These are phyloP conservation scores for Pseudochirops cupreus DNA, from an alignment of 2,797 vertebrate species.

Conservation along the genomic window DNA sequence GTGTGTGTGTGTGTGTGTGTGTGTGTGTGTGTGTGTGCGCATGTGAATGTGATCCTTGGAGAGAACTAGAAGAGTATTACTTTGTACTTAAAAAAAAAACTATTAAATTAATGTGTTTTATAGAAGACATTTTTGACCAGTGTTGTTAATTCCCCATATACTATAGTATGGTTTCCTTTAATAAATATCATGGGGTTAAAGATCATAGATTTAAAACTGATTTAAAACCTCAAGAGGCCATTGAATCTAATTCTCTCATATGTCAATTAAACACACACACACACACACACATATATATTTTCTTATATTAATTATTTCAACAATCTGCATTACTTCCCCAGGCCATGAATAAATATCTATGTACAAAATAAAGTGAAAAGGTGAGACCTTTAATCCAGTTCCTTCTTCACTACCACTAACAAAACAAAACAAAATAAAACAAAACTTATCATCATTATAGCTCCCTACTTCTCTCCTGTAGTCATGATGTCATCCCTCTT, in stretches of 20 bases:
- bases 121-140: background rate
- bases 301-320: background rate
- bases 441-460: background rate
- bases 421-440: background rate
- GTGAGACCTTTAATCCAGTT: background rate
- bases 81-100: background rate
- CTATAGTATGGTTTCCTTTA: background rate
- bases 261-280: background rate
- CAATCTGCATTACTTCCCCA: background rate
- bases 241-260: background rate
- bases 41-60: background rate
- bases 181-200: background rate
- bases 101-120: background rate
- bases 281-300: background rate
- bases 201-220: background rate
- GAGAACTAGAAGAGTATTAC: conserved; percentile 27
- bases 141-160: background rate
- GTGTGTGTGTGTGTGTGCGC: no score
- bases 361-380: background rate
- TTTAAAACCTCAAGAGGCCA: background rate
- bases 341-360: conserved; percentile 1
- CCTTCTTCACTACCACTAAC: background rate
- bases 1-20: background rate
- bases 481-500: background rate
- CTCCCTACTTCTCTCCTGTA: background rate